Base-by-base conservation (phyloP, 2,888 invertebrate species). In the Cenopis cana region DNA sequence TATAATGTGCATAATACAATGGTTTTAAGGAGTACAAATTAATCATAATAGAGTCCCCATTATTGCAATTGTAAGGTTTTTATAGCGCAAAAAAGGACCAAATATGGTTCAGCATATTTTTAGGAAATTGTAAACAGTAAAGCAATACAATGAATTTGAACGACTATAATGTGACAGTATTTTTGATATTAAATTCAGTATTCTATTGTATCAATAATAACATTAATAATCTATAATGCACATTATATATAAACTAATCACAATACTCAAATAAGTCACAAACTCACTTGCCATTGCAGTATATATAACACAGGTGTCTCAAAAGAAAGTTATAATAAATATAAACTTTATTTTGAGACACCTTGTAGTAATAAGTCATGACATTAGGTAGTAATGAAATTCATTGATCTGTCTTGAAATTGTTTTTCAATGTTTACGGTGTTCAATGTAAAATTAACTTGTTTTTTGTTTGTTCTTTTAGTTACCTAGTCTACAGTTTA, bases 21-120 rank as follows among this genome's bases (percentile, higher is more conserved):
- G 5, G 29, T 49, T 57, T 65, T n/a, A 24, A 20, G 52, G 41
- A 74, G 75, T 76, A 76, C 76, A 76, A 76, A 75, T 69, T 72
- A 67, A 75, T 65, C 49, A n/a, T 71, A 60, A 18, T 9, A 66
- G 65, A 70, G 65, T 70, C 70, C 33, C 20, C n/a, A 57, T 56
- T 14, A 49, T 46, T 46, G 33, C 8, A 20, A 46, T 33, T 50
- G 29, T 38, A 24, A 18, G 24, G 62, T 69, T 69, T 64, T 62
- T 62, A 49, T 36, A 68, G 41, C 49, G 50, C 20, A 17, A 38
- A 18, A 38, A n/a, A 5, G 1, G 11, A 29, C 56, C 17, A n/a
- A 49, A 49, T 20, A 24, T 46, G 41, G 20, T 46, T 41, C 17
- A 12, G 10, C 38, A 56, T 69, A 55, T 62, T 62, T 64, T 62